Evolutionary conservation across 2,888 invertebrate species (phyloP).

Genomic region (Malachius bipustulatus): DNA sequence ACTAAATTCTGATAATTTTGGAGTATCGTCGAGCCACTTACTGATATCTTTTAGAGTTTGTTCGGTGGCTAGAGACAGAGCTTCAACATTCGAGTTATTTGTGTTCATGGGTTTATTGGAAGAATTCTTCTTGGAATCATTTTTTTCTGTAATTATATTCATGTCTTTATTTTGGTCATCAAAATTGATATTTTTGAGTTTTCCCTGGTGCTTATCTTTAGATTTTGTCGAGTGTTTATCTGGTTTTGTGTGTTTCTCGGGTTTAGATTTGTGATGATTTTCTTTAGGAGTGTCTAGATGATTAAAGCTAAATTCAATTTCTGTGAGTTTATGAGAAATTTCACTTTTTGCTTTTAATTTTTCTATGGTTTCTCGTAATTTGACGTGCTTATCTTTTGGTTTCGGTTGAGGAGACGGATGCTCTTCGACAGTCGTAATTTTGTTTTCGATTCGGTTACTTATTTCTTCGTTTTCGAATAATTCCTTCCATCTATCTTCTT

Average conservation of each 20-base stretch:
- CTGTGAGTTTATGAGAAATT: constrained; percentile 37
- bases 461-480: constrained; percentile 23
- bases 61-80: constrained; percentile 57
- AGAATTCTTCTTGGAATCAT: constrained; percentile 23
- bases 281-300: constrained; percentile 29
- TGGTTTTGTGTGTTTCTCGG: constrained; percentile 20
- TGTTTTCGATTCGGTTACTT: constrained; percentile 10
- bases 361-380: constrained; percentile 44
- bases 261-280: constrained; percentile 17
- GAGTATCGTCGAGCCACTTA: constrained; percentile 79
- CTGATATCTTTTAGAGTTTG: constrained; percentile 78
- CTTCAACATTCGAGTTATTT: constrained; percentile 45
- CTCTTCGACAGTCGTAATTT: constrained; percentile 14
- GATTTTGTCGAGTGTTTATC: constrained; percentile 17
- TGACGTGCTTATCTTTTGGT: constrained; percentile 36
- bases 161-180: constrained; percentile 28
- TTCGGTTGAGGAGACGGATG: constrained; percentile 20
- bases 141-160: constrained; percentile 26
- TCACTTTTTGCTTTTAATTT: constrained; percentile 53
- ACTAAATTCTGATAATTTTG: constrained; percentile 61
- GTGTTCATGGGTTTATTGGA: constrained; percentile 22
- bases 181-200: constrained; percentile 24
- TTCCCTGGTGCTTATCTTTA: constrained; percentile 22
- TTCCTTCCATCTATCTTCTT: constrained; percentile 25
- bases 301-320: constrained; percentile 24